Conservation (phyloP, 2,888 invertebrate genomes). For the Chironomus tentans region DNA sequence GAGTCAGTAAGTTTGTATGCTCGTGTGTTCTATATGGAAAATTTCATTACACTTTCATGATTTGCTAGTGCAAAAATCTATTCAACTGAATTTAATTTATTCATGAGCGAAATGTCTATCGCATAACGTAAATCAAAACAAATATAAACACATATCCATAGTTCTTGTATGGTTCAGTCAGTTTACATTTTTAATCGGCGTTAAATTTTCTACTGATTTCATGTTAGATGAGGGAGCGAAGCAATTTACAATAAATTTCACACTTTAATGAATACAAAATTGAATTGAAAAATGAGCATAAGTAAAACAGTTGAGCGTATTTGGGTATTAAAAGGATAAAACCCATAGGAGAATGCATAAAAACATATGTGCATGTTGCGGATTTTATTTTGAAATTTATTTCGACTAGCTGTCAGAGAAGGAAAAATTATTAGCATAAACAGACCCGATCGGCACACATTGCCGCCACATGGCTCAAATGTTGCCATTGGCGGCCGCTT, state of each 20-base stretch:
- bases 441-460: too few species aligned
- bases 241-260: slow-evolving; percentile 26
- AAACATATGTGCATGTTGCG: too few species aligned
- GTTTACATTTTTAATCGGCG: not conserved
- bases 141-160: not conserved
- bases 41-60: too few species aligned
- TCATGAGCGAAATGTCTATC: not conserved
- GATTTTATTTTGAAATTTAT: too few species aligned
- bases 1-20: not conserved
- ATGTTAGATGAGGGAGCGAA: not conserved
- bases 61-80: not conserved
- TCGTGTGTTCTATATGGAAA: not conserved
- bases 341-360: too few species aligned
- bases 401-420: too few species aligned
- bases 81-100: not conserved
- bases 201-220: slow-evolving; percentile 19
- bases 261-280: not conserved
- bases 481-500: too few species aligned
- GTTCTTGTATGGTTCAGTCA: not conserved
- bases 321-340: too few species aligned
- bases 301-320: too few species aligned
- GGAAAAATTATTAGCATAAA: too few species aligned
- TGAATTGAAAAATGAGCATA: not conserved
- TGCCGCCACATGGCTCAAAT: too few species aligned
- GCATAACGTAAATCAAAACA: not conserved